A percentile compares a stretch with the other conserved stretches of the same genome.
Conservation (phyloP, 1,140 invertebrate species). For the Drosophila tsacasi region DNA sequence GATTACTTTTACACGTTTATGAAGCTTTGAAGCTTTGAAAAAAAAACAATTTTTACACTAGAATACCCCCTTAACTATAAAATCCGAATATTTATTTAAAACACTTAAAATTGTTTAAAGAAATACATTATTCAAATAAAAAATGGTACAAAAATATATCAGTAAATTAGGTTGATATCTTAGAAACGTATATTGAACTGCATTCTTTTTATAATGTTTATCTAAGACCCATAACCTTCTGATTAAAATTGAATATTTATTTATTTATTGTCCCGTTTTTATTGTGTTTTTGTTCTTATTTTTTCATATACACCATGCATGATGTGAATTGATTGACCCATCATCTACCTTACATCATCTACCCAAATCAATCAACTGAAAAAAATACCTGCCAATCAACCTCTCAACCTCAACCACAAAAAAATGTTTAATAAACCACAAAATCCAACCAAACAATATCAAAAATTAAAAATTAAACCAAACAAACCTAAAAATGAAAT, state of each 20-base stretch:
- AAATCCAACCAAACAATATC: constrained; percentile 22
- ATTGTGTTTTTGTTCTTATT: constrained; percentile 45
- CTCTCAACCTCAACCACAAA: constrained; percentile 30
- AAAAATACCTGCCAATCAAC: constrained; percentile 47
- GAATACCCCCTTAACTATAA: too few relatives aligned
- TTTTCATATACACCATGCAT: constrained; percentile 85
- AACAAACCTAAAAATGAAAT: constrained; percentile 37
- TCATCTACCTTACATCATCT: constrained; percentile 65
- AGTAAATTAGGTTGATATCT: neutral
- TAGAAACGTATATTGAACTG: neutral
- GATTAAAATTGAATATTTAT: constrained; percentile 13
- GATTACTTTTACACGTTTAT: too few relatives aligned
- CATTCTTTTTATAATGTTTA: neutral
- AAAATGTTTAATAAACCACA: constrained; percentile 10
- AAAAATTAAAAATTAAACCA: constrained; percentile 10
- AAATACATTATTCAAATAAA: neutral
- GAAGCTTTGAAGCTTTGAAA: too few relatives aligned
- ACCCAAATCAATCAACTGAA: constrained; percentile 57
- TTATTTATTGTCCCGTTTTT: constrained; percentile 55
- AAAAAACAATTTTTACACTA: too few relatives aligned
- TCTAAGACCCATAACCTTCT: neutral
- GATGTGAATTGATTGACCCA: constrained; percentile 81
- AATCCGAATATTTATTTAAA: neutral
- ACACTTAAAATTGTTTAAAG: neutral
- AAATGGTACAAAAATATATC: neutral